A percentile compares a stretch with the other conserved stretches of the same genome.
phyloP scores from a whole-genome alignment of 2,888 invertebrate species.

The Rugalucina vietnamica region DNA sequence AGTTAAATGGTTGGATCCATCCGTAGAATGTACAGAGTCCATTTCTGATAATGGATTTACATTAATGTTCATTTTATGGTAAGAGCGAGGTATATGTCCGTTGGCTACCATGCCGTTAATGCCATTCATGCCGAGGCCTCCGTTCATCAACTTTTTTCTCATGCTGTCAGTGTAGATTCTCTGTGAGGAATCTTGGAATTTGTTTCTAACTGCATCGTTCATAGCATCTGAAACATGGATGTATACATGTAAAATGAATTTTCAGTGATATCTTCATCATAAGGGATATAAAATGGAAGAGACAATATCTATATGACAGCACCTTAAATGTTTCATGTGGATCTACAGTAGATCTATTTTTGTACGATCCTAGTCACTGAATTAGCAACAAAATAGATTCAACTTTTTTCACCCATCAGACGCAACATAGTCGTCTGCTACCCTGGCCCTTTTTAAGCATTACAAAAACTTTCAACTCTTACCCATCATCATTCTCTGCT shows the following conservation, averaged over 20 bases:
- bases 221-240: constrained; percentile 65
- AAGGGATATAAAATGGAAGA: too few relatives aligned
- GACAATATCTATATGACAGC: too few relatives aligned
- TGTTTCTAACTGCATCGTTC: constrained; percentile 69
- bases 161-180: constrained; percentile 73
- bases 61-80: constrained; percentile 75
- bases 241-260: too few relatives aligned
- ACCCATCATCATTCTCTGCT: constrained; percentile 79
- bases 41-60: constrained; percentile 73
- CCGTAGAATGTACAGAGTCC: constrained; percentile 53
- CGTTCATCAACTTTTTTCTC: constrained; percentile 75
- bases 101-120: constrained; percentile 72
- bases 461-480: too few relatives aligned
- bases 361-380: too few relatives aligned
- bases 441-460: too few relatives aligned
- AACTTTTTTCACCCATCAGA: too few relatives aligned
- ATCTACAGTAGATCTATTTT: too few relatives aligned
- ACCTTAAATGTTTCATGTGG: too few relatives aligned
- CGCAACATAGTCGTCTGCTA: too few relatives aligned
- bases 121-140: constrained; percentile 69
- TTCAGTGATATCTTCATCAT: too few relatives aligned
- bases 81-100: constrained; percentile 71
- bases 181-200: constrained; percentile 75
- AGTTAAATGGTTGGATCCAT: constrained; percentile 58
- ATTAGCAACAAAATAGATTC: too few relatives aligned